Percentiles rank a stretch among this genome's conserved stretches.
phyloP scores from a whole-genome alignment of 2,888 invertebrate genomes.

The Eupithecia centaureata region DNA sequence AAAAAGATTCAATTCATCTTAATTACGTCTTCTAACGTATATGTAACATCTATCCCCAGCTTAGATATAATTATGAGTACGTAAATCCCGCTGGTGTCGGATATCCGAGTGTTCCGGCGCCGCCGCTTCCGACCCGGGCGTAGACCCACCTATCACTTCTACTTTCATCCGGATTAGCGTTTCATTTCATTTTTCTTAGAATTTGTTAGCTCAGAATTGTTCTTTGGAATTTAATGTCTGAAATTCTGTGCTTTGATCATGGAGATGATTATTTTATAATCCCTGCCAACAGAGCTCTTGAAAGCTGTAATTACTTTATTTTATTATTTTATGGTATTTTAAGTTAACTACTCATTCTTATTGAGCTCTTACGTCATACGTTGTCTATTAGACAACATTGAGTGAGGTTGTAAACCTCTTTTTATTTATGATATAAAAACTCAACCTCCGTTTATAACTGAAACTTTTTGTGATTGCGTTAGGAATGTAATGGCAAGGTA shows the following conservation, averaged over 20 bases:
- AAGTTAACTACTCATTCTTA: no score
- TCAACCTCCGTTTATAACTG: no score
- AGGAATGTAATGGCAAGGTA: no score
- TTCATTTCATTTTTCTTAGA: neutral
- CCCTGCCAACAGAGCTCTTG: neutral
- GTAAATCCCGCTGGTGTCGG: conserved; percentile 38
- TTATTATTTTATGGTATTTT: neutral
- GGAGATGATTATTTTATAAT: neutral
- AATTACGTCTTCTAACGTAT: neutral
- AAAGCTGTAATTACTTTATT: neutral
- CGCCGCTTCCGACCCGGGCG: conserved; percentile 2
- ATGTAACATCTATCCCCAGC: neutral
- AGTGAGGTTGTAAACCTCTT: no score
- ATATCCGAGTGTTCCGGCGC: conserved; percentile 39
- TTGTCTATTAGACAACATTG: no score
- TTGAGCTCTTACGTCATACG: no score
- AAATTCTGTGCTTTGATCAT: neutral
- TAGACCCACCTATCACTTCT: conserved; percentile 12
- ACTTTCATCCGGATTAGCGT: conserved; percentile 8
- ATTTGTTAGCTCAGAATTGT: neutral
- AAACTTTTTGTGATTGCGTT: no score
- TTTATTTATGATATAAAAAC: no score
- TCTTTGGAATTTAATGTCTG: neutral
- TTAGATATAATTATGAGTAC: conserved; percentile 41
- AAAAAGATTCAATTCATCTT: neutral